These are phyloP conservation scores for Epizoanthus rinbou DNA, from an alignment of 92 coral and sea anemone species.

Conservation along the genomic window DNA sequence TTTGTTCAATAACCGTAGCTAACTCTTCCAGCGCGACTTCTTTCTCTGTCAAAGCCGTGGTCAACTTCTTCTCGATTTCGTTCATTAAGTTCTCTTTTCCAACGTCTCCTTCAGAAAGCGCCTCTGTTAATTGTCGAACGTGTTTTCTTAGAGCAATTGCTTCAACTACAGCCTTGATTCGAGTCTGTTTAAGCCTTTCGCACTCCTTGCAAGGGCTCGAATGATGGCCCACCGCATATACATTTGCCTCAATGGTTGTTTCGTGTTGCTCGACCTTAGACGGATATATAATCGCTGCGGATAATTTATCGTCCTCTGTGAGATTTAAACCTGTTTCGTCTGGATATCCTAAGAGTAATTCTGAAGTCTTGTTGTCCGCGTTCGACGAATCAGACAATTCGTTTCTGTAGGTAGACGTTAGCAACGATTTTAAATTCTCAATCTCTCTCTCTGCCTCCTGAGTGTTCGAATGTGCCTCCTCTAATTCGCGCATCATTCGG, in stretches of 20 bases:
- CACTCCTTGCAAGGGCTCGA: constrained; percentile 86
- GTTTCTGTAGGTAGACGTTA: constrained; percentile 63
- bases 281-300: constrained; percentile 60
- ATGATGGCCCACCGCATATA: constrained; percentile 68
- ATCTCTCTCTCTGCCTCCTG: constrained; percentile 70
- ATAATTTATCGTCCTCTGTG: constrained; percentile 16
- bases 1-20: constrained; percentile 88
- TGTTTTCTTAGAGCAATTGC: constrained; percentile 85
- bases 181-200: constrained; percentile 75
- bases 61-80: constrained; percentile 80
- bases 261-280: constrained; percentile 81
- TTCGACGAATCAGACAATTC: constrained; percentile 44
- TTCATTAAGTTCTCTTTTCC: constrained; percentile 74
- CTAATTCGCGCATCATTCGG: constrained; percentile 66
- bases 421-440: constrained; percentile 76
- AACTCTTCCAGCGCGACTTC: constrained; percentile 90
- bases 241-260: constrained; percentile 79
- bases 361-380: constrained; percentile 29
- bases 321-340: constrained; percentile 24
- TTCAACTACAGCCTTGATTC: constrained; percentile 89
- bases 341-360: constrained; percentile 35
- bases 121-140: constrained; percentile 79
- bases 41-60: constrained; percentile 86
- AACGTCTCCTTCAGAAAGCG: constrained; percentile 74
- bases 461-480: constrained; percentile 67